A percentile compares a stretch with the other conserved stretches of the same genome.
phyloP scores from a whole-genome alignment of 2,797 vertebrate species.

The Falco naumanni region DNA sequence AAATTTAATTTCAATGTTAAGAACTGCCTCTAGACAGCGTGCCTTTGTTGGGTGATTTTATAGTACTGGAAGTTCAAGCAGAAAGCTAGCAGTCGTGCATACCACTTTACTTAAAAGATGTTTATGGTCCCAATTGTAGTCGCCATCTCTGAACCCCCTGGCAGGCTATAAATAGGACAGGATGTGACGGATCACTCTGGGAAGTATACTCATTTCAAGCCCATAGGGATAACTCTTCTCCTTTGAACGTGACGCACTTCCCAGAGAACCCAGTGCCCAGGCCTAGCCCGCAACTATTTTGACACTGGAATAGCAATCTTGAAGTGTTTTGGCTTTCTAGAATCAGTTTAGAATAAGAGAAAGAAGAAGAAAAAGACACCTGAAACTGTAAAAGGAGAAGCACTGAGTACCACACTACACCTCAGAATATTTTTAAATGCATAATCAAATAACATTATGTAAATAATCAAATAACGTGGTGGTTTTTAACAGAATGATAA shows the following conservation, averaged over 20 bases:
- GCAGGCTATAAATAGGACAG: background rate
- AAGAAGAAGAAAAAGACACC: background rate
- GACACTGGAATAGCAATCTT: background rate
- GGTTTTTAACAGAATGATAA: background rate
- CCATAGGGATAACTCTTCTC: background rate
- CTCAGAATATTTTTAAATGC: background rate
- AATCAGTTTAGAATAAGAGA: background rate
- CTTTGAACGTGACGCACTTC: background rate
- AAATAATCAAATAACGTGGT: background rate
- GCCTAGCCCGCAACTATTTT: background rate
- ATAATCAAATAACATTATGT: background rate
- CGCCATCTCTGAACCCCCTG: background rate
- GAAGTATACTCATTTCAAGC: background rate
- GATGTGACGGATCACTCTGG: background rate
- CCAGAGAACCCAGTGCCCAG: background rate
- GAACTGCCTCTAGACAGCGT: rapidly evolving
- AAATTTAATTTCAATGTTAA: background rate
- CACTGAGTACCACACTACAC: background rate
- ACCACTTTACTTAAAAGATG: background rate
- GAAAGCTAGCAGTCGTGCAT: background rate
- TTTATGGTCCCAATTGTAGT: background rate
- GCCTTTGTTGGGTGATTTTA: background rate
- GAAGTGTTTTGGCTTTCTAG: background rate
- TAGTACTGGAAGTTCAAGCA: background rate
- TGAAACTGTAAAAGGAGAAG: background rate